phyloP scores from a whole-genome alignment of 2,888 invertebrate genomes.

The Tolmerus cingulatus region DNA sequence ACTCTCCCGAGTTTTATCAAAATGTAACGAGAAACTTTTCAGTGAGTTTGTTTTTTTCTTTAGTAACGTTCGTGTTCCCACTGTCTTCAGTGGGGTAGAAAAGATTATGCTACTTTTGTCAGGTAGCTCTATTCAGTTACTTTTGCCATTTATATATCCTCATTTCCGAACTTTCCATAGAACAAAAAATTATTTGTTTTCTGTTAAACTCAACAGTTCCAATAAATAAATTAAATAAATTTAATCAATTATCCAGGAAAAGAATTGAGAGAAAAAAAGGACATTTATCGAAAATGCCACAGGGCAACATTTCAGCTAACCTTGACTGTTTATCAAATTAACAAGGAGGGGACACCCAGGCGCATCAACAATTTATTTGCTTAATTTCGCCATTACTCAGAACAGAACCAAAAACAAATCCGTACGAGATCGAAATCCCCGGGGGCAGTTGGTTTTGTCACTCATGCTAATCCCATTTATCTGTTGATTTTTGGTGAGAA shows the following conservation, averaged over 20 bases:
- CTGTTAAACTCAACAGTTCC: not conserved
- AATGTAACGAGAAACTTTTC: not conserved
- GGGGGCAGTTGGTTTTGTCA: conserved; percentile 2
- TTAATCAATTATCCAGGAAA: not conserved
- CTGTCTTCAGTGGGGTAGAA: not conserved
- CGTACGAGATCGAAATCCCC: not conserved
- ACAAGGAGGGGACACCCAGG: not conserved
- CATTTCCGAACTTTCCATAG: not conserved
- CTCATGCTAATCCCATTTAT: not conserved
- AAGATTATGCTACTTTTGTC: not conserved
- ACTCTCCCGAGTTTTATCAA: not conserved
- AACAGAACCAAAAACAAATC: not conserved
- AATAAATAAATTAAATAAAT: not conserved
- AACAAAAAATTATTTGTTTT: not conserved
- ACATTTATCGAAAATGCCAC: not conserved
- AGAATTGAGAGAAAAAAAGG: not conserved
- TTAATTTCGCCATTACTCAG: conserved; percentile 5
- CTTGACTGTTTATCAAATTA: not conserved
- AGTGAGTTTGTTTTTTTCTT: not conserved
- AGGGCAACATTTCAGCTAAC: not conserved
- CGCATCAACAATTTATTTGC: conserved; percentile 6
- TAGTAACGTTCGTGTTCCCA: not conserved
- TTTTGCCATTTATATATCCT: not conserved
- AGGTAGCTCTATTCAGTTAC: not conserved
- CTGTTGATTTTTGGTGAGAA: conserved; percentile 16